phyloP scores from a whole-genome alignment of 2,888 invertebrate species.

The Trichogramma evanescens region DNA sequence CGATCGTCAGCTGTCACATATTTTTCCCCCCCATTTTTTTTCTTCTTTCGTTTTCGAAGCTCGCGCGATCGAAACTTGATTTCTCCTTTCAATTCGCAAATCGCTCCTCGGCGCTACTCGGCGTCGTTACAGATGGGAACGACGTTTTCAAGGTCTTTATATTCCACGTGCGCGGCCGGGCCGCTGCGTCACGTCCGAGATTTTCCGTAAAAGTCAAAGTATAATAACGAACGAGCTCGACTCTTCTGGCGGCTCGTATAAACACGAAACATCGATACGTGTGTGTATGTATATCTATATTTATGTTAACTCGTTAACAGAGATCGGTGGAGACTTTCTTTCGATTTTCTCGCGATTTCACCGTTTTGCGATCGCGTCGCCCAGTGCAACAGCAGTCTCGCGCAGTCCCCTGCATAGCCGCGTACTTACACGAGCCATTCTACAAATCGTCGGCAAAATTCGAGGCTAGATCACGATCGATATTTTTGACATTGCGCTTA shows the following conservation, averaged over 20 bases:
- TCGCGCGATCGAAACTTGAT: not conserved
- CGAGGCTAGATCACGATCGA: too few relatives aligned
- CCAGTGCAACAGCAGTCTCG: too few relatives aligned
- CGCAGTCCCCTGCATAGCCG: too few relatives aligned
- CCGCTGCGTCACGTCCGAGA: slow-evolving; percentile 21
- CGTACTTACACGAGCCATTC: too few relatives aligned
- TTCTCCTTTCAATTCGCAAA: not conserved
- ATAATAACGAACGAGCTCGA: slow-evolving; percentile 16
- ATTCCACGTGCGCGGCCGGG: slow-evolving; percentile 4
- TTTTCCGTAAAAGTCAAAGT: slow-evolving; percentile 12
- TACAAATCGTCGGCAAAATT: too few relatives aligned
- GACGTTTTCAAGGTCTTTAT: not conserved
- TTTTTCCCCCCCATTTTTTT: not conserved
- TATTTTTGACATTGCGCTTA: too few relatives aligned
- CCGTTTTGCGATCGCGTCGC: not conserved
- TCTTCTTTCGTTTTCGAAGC: not conserved
- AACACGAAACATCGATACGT: too few relatives aligned
- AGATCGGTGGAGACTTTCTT: slow-evolving; percentile 20
- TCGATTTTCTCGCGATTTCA: slow-evolving; percentile 24
- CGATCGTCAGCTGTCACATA: not conserved
- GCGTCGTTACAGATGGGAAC: too few relatives aligned
- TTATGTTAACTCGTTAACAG: slow-evolving; percentile 16
- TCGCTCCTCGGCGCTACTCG: not conserved
- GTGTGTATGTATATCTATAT: too few relatives aligned
- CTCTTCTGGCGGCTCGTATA: too few relatives aligned